A percentile compares a stretch with the other conserved stretches of the same genome.
These are phyloP conservation scores for Cebidichthys violaceus DNA, from an alignment of 2,113 vertebrate species.

Conservation along the genomic window DNA sequence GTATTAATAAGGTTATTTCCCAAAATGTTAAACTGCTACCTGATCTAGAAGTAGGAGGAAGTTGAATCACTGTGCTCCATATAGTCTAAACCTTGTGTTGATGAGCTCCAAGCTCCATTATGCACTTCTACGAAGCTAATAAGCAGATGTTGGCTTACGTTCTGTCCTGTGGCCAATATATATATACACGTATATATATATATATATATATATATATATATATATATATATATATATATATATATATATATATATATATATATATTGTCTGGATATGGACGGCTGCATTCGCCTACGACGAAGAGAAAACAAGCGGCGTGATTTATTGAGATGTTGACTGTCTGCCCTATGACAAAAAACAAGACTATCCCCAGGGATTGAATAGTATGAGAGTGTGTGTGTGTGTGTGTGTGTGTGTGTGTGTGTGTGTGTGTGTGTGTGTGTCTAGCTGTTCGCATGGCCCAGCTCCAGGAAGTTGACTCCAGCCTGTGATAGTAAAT, in stretches of 20 bases:
- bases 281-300: not conserved
- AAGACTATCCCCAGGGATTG: constrained; percentile 33
- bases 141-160: not conserved
- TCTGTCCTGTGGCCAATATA: not conserved
- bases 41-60: not conserved
- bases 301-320: constrained; percentile 25
- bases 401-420: constrained; percentile 27
- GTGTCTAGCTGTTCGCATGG: not conserved
- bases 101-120: not conserved
- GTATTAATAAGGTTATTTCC: constrained; percentile 6
- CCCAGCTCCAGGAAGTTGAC: constrained; percentile 63
- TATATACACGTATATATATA: too few species aligned
- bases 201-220: too few species aligned
- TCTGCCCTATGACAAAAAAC: constrained; percentile 44
- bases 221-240: too few species aligned
- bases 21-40: not conserved
- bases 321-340: constrained; percentile 56
- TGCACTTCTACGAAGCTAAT: not conserved
- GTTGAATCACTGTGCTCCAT: not conserved
- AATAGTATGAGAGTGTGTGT: constrained; percentile 24
- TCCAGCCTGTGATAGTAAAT: constrained; percentile 67
- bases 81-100: not conserved
- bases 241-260: too few species aligned
- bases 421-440: constrained; percentile 28
- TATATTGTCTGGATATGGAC: constrained; percentile 4